Evolutionary conservation across 2,888 invertebrate genomes (phyloP).

Genomic region (Agriopis leucophaearia): DNA sequence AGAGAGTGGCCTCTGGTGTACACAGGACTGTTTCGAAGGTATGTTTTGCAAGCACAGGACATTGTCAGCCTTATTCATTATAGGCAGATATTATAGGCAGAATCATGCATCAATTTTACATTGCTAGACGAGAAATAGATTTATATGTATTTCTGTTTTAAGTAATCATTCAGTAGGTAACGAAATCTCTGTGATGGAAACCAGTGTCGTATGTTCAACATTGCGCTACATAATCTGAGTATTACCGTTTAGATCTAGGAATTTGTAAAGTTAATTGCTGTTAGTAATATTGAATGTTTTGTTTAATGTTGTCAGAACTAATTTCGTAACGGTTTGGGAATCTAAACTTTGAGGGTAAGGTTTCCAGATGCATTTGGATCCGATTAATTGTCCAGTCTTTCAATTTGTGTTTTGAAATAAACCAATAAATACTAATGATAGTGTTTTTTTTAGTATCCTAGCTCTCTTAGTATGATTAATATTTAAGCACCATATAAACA

Average conservation of each 20-base stretch:
- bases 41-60: slow-evolving; percentile 77
- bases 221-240: slow-evolving; percentile 80
- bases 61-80: slow-evolving; percentile 70
- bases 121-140: slow-evolving; percentile 76
- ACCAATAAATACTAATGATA: slow-evolving; percentile 72
- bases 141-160: slow-evolving; percentile 74
- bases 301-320: slow-evolving; percentile 84
- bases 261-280: slow-evolving; percentile 79
- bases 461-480: background rate
- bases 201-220: slow-evolving; percentile 77
- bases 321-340: slow-evolving; percentile 80
- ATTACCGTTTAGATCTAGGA: slow-evolving; percentile 81
- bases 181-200: slow-evolving; percentile 83
- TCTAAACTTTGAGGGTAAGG: slow-evolving; percentile 65
- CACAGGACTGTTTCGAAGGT: slow-evolving; percentile 61
- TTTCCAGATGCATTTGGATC: slow-evolving; percentile 78
- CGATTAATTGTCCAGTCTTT: slow-evolving; percentile 80
- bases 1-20: slow-evolving; percentile 64
- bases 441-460: slow-evolving; percentile 24
- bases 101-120: slow-evolving; percentile 78
- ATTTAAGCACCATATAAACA: background rate
- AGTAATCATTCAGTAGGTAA: slow-evolving; percentile 78
- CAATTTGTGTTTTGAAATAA: slow-evolving; percentile 85
- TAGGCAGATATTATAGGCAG: no score
- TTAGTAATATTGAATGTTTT: slow-evolving; percentile 83